Percentiles rank a stretch among this genome's conserved stretches.
Evolutionary conservation across 1,140 invertebrate genomes (phyloP).

Genomic region (Mya arenaria): DNA sequence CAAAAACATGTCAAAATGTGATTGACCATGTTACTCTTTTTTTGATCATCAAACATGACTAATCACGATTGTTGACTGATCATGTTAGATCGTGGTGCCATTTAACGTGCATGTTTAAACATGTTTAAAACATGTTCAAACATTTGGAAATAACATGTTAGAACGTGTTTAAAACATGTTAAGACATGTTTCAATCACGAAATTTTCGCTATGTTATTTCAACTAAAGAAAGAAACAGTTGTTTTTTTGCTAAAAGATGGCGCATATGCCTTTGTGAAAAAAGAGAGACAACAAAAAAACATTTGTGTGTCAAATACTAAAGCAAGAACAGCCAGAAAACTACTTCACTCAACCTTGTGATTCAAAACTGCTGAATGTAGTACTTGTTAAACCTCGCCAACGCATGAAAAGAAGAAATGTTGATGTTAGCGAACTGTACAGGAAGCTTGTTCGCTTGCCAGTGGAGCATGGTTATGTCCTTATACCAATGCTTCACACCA

Average conservation of each 20-base stretch:
- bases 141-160: too few species aligned
- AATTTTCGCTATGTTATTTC: too few species aligned
- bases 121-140: too few species aligned
- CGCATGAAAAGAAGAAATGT: conserved; percentile 11
- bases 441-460: conserved; percentile 44
- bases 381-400: background rate
- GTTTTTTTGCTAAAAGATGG: conserved; percentile 42
- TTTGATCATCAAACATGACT: too few species aligned
- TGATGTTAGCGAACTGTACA: background rate
- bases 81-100: too few species aligned
- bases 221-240: conserved; percentile 31
- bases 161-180: too few species aligned
- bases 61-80: too few species aligned
- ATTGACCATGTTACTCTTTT: too few species aligned
- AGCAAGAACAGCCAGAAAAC: conserved; percentile 4
- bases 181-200: too few species aligned
- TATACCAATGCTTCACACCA: conserved; percentile 46
- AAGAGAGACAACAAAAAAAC: background rate
- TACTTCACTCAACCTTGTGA: conserved; percentile 48
- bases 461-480: conserved; percentile 36
- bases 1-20: too few species aligned
- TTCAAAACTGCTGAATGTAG: conserved; percentile 49
- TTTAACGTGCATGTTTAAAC: too few species aligned
- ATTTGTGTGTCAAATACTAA: conserved; percentile 37
- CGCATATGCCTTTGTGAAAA: conserved; percentile 33